These are phyloP conservation scores for Smittia sp. DNA, from an alignment of 2,888 invertebrate genomes.

Conservation along the genomic window DNA sequence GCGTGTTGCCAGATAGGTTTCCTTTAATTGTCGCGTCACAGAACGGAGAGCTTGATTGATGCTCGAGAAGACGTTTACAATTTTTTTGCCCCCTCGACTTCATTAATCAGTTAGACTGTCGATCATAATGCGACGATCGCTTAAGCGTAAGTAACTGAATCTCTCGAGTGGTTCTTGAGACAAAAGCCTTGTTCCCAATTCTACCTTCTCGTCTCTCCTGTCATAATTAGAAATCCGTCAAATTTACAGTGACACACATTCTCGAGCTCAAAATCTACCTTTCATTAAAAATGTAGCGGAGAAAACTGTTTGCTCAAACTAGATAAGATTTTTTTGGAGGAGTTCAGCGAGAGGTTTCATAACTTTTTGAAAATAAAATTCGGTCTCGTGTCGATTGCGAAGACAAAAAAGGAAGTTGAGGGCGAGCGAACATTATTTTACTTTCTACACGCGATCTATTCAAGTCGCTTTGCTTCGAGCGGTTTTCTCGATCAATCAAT, in stretches of 20 bases:
- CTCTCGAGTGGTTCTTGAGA: background rate
- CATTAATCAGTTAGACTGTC: background rate
- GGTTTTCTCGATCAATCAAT: conserved; percentile 16
- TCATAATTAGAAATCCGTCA: conserved; percentile 1
- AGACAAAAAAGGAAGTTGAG: conserved; percentile 24
- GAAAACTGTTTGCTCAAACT: background rate
- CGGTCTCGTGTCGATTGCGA: background rate
- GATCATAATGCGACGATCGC: too few species aligned
- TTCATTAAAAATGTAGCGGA: background rate
- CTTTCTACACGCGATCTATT: background rate
- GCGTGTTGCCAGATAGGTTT: too few species aligned
- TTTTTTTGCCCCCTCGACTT: background rate
- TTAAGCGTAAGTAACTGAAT: too few species aligned
- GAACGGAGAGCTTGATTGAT: background rate
- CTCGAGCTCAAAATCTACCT: background rate
- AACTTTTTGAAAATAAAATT: background rate
- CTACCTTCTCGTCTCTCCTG: background rate
- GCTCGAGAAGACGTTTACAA: background rate
- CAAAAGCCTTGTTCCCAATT: background rate
- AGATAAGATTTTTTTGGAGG: conserved; percentile 7
- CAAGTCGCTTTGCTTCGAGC: background rate
- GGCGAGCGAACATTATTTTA: conserved; percentile 1
- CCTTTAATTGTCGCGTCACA: background rate
- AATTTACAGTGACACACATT: background rate
- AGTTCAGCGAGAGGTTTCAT: background rate